Evolutionary conservation across 2,113 vertebrate genomes (phyloP), one percentile per base, ranked within the genome.

Genomic region (Vulpes ferrilata): DNA sequence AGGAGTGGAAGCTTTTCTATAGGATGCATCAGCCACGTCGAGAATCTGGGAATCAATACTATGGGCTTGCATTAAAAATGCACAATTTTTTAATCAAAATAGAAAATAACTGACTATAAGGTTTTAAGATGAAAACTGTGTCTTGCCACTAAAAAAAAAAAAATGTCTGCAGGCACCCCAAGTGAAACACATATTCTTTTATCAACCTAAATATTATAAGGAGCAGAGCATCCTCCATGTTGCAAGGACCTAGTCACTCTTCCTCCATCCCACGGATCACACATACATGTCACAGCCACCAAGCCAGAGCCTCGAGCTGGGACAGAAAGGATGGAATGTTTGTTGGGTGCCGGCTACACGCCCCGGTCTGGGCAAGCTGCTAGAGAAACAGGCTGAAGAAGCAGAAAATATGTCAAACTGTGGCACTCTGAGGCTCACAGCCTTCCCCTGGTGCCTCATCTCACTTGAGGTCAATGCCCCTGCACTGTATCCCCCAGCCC

Each of bases 11-110:
- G 73, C 65, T 90, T 96, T 96, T 90, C 95, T 96, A 55, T 35
- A 71, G 23, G 30, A 73, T n/a, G 23, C 15, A 83, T 93, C 93
- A 93, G 74, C 89, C 87, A 67, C 38, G 27, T 17, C 35, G 51
- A 71, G 83, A 71, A 87, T 51, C 65, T 76, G 84, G 57, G 95
- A 90, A 93, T 90, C 90, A 48, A 97, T 97, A 38, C 59, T 43
- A 16, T 17, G 81, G 60, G 43, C 57, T 53, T 57, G 32, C 73
- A 53, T 79, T 82, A 73, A 88, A 97, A 97, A 96, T 22, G 65
- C 30, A 85, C 71, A 30, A 55, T 57, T 82, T 93, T 89, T 23
- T 38, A 51, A 95, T 96, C 74, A 96, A 96, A 89, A 94, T 51
- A 83, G 65, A 85, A 95, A 96, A 81, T 30, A 97, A 93, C 38